These are phyloP conservation scores for Amphipyra tragopoginis DNA, from an alignment of 2,888 invertebrate species.

Conservation along the genomic window DNA sequence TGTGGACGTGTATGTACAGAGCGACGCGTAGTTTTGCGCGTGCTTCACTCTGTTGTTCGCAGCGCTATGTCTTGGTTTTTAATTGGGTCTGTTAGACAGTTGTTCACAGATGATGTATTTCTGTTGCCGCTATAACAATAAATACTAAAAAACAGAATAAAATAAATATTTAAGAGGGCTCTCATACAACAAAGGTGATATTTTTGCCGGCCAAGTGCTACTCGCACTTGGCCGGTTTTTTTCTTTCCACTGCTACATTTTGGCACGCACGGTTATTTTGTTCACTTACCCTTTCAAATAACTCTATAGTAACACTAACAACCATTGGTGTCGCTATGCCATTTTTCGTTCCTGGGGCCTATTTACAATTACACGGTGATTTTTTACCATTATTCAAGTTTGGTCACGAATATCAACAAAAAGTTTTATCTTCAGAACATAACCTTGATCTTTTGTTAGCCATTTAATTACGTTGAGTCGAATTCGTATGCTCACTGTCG, in stretches of 20 bases:
- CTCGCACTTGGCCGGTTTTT: too few relatives aligned
- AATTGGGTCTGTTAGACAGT: too few relatives aligned
- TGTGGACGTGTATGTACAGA: too few relatives aligned
- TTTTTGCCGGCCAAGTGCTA: too few relatives aligned
- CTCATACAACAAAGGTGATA: too few relatives aligned
- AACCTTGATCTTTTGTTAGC: constrained; percentile 86
- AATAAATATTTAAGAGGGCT: too few relatives aligned
- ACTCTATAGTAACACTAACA: constrained; percentile 25
- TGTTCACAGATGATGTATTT: too few relatives aligned
- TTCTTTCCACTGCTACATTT: constrained; percentile 13
- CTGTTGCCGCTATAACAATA: too few relatives aligned
- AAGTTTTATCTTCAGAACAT: constrained; percentile 79
- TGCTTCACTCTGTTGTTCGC: too few relatives aligned
- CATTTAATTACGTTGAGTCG: constrained; percentile 81
- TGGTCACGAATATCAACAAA: constrained; percentile 86
- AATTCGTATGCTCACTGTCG: constrained; percentile 69
- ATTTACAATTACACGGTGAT: constrained; percentile 86
- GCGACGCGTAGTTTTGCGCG: too few relatives aligned
- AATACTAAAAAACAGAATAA: too few relatives aligned
- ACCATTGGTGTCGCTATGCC: constrained; percentile 53
- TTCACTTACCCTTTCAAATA: constrained; percentile 58
- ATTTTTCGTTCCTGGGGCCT: constrained; percentile 73
- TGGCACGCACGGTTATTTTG: constrained; percentile 28
- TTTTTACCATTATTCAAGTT: constrained; percentile 81
- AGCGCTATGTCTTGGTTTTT: too few relatives aligned